Percentiles rank a stretch among this genome's conserved stretches.
These are phyloP conservation scores for Gymnarchus niloticus DNA, from an alignment of 2,113 vertebrate species.

Conservation along the genomic window DNA sequence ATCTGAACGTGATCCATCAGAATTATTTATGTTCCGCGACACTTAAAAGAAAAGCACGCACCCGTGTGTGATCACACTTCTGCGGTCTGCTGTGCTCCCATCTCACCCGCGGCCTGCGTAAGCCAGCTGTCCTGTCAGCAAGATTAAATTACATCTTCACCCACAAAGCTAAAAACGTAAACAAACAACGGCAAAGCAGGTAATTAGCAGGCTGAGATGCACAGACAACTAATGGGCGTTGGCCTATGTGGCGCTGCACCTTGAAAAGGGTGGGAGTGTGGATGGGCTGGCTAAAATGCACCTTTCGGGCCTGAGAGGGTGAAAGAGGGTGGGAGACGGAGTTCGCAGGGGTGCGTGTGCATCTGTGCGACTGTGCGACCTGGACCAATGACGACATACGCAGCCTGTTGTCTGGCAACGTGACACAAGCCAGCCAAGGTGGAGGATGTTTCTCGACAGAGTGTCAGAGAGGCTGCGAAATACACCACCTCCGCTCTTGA, in stretches of 20 bases:
- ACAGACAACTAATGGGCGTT: background rate
- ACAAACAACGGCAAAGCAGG: background rate
- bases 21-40: slow-evolving; percentile 7
- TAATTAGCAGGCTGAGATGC: background rate
- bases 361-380: background rate
- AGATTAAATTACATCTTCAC: slow-evolving; percentile 24
- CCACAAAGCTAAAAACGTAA: slow-evolving; percentile 3
- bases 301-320: no score
- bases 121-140: slow-evolving; percentile 7
- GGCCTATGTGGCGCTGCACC: background rate
- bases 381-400: background rate
- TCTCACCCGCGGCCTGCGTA: background rate
- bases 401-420: background rate
- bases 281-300: no score
- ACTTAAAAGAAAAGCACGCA: background rate
- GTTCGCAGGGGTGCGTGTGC: background rate
- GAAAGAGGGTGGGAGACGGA: no score
- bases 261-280: background rate
- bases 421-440: background rate
- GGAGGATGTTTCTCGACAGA: slow-evolving; percentile 28
- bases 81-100: background rate
- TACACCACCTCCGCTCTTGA: slow-evolving; percentile 56
- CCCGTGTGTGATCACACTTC: background rate
- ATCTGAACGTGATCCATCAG: background rate
- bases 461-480: slow-evolving; percentile 35